Percentiles rank a stretch among this genome's conserved stretches.
Evolutionary conservation across 2,888 invertebrate genomes (phyloP).

Genomic region (Parelbella ahira): DNA sequence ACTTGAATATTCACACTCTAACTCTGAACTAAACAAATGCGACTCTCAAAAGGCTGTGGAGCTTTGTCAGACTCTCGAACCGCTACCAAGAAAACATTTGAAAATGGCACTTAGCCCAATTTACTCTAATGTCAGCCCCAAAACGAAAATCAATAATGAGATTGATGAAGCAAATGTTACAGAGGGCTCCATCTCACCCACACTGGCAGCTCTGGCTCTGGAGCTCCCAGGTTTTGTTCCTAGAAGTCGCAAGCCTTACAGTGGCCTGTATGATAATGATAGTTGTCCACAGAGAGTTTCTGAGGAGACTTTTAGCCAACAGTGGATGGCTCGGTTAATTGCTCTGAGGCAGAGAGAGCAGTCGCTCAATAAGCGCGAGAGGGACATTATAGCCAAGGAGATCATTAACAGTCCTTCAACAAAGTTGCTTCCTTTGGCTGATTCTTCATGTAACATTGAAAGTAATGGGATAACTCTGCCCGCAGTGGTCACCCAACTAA

Average conservation of each 20-base stretch:
- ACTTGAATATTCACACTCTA: conserved; percentile 34
- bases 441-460: conserved; percentile 34
- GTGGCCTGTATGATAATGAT: conserved; percentile 45
- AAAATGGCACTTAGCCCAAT: conserved; percentile 54
- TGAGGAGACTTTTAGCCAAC: conserved; percentile 75
- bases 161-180: conserved; percentile 33
- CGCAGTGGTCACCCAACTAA: conserved; percentile 45
- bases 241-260: conserved; percentile 55
- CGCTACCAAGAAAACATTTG: conserved; percentile 50
- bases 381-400: conserved; percentile 65
- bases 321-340: conserved; percentile 80
- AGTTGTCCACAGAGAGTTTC: conserved; percentile 72
- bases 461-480: conserved; percentile 70
- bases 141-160: conserved; percentile 36
- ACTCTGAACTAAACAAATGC: conserved; percentile 60
- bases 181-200: conserved; percentile 56
- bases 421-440: conserved; percentile 47
- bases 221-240: conserved; percentile 75
- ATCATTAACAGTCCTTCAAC: conserved; percentile 60
- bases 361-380: conserved; percentile 73
- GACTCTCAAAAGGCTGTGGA: conserved; percentile 70
- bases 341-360: conserved; percentile 75
- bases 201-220: conserved; percentile 65
- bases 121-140: conserved; percentile 58
- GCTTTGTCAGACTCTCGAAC: conserved; percentile 49